These are phyloP conservation scores for Parelbella ahira DNA, from an alignment of 2,888 invertebrate species.

Conservation along the genomic window DNA sequence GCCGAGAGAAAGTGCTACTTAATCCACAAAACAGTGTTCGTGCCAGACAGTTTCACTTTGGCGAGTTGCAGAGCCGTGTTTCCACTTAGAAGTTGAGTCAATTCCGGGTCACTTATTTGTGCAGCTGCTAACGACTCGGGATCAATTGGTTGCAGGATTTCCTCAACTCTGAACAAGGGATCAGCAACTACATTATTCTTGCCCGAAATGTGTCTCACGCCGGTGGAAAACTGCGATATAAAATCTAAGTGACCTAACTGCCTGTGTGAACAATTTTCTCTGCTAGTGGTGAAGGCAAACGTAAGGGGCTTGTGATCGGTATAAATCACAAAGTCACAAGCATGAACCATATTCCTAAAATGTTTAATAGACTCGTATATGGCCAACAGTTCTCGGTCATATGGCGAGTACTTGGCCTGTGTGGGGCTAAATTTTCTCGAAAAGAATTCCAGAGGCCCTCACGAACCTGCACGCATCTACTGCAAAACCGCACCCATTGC, in stretches of 20 bases:
- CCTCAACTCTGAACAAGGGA: constrained; percentile 35
- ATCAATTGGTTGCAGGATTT: constrained; percentile 22
- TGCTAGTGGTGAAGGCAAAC: constrained; percentile 41
- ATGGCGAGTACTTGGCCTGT: constrained; percentile 43
- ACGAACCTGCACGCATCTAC: constrained; percentile 33
- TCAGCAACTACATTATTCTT: constrained; percentile 27
- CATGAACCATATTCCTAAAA: constrained; percentile 50
- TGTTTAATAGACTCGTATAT: constrained; percentile 44
- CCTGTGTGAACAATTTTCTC: constrained; percentile 23
- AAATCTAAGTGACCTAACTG: constrained; percentile 28
- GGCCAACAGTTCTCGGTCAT: constrained; percentile 49
- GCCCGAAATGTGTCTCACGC: constrained; percentile 21
- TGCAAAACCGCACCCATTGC: constrained; percentile 47
- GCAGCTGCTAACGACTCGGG: constrained; percentile 23
- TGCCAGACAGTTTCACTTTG: too few relatives aligned
- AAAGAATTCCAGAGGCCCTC: constrained; percentile 49
- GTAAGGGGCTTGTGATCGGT: constrained; percentile 31
- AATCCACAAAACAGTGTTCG: too few relatives aligned
- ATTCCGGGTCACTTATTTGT: background rate
- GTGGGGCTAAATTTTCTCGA: constrained; percentile 41
- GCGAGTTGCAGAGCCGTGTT: too few relatives aligned
- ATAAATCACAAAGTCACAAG: constrained; percentile 34
- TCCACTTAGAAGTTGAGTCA: background rate
- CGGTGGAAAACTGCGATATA: constrained; percentile 30
- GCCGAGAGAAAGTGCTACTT: too few relatives aligned